A percentile compares a stretch with the other conserved stretches of the same genome.
phyloP scores from a whole-genome alignment of 2,113 vertebrate genomes.

The Xiphias gladius region DNA sequence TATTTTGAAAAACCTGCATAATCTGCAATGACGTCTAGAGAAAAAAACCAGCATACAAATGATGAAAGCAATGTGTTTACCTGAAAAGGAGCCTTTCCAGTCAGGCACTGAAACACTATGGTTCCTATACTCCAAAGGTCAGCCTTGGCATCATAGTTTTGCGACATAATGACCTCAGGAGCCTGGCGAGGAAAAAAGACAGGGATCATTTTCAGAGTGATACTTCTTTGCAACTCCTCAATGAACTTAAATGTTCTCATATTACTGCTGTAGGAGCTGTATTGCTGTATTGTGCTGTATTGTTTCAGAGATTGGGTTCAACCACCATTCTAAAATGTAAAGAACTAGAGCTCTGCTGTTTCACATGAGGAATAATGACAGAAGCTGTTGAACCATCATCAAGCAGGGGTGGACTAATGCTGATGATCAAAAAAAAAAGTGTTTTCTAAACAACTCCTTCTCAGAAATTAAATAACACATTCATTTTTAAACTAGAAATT shows the following conservation, averaged over 20 bases:
- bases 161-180: slow-evolving; percentile 99
- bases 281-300: too few relatives aligned
- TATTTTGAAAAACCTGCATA: neutral
- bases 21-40: neutral
- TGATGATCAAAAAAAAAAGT: neutral
- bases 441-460: neutral
- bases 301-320: neutral
- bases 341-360: neutral
- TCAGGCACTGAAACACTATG: slow-evolving; percentile 98
- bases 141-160: slow-evolving; percentile 97
- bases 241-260: neutral
- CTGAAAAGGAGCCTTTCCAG: slow-evolving; percentile 98
- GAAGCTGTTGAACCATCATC: neutral
- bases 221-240: neutral
- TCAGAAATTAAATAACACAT: neutral
- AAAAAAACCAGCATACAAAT: neutral
- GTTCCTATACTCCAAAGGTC: slow-evolving; percentile 99
- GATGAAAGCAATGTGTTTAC: slow-evolving; percentile 72
- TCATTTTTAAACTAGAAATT: neutral
- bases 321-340: neutral
- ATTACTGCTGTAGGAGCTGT: neutral
- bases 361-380: neutral
- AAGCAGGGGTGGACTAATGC: neutral
- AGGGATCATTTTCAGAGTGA: neutral
- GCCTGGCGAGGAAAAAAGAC: slow-evolving; percentile 82